Base-by-base conservation (phyloP, 2,113 vertebrate genomes). In the Mobula birostris region DNA sequence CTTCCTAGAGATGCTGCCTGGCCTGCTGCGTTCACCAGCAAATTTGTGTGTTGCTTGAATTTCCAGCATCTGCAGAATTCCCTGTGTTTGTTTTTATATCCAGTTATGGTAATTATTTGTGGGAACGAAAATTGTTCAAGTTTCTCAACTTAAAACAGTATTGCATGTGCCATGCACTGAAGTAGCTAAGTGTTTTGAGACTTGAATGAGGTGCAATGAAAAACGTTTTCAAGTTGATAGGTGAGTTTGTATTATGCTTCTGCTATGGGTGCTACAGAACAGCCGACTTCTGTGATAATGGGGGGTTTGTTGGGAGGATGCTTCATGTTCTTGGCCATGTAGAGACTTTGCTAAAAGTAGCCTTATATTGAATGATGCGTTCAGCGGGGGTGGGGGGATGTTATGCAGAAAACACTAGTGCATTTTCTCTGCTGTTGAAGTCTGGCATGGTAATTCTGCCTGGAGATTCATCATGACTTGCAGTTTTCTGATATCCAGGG, bases 401-500 rank as follows among this genome's bases (percentile, higher is more conserved):
- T 48, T 48, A 48, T 48, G 48, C 2, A 48, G 36, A 82, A 27
- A 61, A 12, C 1, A 19, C 56, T 15, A 40, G 2, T 83, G 80
- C 58, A 40, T 17, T 40, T 36, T 61, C 12, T 88, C 12, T 17
- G 3, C 27, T 1, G n/a, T 66, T 9, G 27, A 88, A 88, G 29
- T 27, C 58, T 63, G 56, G 19, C 0, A 58, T 32, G 14, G 29
- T 79, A n/a, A 79, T n/a, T 90, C 32, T 61, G n/a, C 29, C 85
- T 32, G n/a, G 29, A 66, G 61, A 90, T 32, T 90, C 85, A 90
- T 66, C 61, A 2, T 90, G 85, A 90, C 85, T 90, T 90, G 85
- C 85, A 90, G n/a, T 90, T 90, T 90, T 90, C 29, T 19, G n/a
- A 66, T 66, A 68, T 19, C n/a, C 29, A 2, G 8, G 61, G 85